phyloP scores from a whole-genome alignment of 2,113 vertebrate genomes.

The Psittacus erithacus region DNA sequence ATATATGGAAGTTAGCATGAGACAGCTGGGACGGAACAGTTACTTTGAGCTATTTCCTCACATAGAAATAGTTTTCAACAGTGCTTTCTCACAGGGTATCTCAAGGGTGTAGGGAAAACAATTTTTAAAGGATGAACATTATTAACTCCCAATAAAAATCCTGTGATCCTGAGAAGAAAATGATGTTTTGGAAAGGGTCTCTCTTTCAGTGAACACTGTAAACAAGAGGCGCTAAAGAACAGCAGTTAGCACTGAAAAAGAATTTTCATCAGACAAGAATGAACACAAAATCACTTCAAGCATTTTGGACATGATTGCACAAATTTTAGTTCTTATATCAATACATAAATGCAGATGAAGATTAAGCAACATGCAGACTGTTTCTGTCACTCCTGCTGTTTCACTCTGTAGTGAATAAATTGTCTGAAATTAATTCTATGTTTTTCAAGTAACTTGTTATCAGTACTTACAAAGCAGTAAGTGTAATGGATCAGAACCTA shows the following conservation, averaged over 20 bases:
- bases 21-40: not conserved
- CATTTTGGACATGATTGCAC: not conserved
- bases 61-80: not conserved
- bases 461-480: not conserved
- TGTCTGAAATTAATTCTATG: not conserved
- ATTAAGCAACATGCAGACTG: not conserved
- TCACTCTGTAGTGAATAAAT: not conserved
- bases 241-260: not conserved
- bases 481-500: not conserved
- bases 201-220: not conserved
- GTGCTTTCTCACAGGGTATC: not conserved
- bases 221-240: not conserved
- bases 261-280: not conserved
- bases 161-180: not conserved
- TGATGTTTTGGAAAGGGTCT: rapidly evolving
- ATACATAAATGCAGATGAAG: not conserved
- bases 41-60: not conserved
- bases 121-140: not conserved
- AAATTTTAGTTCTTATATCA: not conserved
- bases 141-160: not conserved
- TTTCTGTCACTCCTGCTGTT: not conserved
- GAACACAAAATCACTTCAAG: not conserved
- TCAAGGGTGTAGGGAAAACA: not conserved
- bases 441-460: not conserved
- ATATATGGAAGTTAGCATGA: not conserved